phyloP scores from a whole-genome alignment of 2,797 vertebrate species.

The Anisognathus igniventris region DNA sequence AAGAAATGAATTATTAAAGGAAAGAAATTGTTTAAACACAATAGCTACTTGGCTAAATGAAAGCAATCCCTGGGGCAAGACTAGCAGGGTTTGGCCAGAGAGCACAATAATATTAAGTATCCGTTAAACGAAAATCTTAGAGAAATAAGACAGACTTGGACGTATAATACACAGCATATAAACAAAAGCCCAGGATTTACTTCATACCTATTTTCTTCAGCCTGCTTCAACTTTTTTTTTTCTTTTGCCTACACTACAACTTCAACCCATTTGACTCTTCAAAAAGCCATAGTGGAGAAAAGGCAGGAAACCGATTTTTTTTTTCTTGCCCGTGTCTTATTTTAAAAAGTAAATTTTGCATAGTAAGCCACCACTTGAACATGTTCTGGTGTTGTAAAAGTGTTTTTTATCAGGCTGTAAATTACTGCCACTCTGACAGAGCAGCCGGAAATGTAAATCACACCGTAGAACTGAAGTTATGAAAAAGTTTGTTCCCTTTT shows the following conservation, averaged over 20 bases:
- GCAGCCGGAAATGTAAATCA: slow-evolving; percentile 73
- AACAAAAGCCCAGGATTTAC: background rate
- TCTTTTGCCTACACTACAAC: background rate
- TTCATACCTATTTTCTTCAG: background rate
- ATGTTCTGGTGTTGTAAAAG: slow-evolving; percentile 53
- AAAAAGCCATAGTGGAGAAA: background rate
- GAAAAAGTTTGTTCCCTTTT: slow-evolving; percentile 21
- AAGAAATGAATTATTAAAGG: slow-evolving; percentile 1
- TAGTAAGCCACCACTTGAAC: slow-evolving; percentile 52
- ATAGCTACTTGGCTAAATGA: background rate
- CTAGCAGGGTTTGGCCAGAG: background rate
- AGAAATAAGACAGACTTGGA: background rate
- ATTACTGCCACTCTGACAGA: slow-evolving; percentile 66
- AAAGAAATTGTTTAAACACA: slow-evolving; percentile 39
- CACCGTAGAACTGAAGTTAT: slow-evolving; percentile 32
- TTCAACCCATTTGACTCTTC: background rate
- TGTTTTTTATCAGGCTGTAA: slow-evolving; percentile 70
- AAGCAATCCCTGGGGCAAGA: background rate
- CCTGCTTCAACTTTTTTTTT: background rate
- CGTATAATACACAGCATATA: background rate
- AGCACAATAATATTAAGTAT: background rate
- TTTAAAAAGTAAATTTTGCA: background rate
- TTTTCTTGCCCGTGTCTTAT: background rate
- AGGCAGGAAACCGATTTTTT: background rate
- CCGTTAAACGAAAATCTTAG: background rate